Evolutionary conservation across 2,113 vertebrate species (phyloP).

Genomic region (Alethe diademata): DNA sequence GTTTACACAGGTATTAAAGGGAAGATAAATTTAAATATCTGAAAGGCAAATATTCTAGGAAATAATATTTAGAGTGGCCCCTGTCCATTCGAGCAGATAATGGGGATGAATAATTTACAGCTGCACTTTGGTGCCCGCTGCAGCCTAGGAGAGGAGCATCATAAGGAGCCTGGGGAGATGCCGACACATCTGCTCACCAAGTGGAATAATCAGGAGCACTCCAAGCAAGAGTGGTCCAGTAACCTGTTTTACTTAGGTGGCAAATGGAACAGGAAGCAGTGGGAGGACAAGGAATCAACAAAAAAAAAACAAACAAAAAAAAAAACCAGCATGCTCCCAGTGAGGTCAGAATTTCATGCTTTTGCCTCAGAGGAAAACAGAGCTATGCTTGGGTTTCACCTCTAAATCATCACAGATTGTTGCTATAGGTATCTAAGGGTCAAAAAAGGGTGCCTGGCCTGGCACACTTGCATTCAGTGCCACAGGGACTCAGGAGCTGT

Average conservation of each 20-base stretch:
- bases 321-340: not conserved
- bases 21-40: constrained; percentile 31
- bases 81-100: constrained; percentile 67
- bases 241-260: constrained; percentile 12
- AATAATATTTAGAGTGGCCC: constrained; percentile 48
- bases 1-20: not conserved
- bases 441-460: not conserved
- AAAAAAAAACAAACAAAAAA: not conserved
- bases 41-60: constrained; percentile 58
- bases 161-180: constrained; percentile 82
- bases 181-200: constrained; percentile 75
- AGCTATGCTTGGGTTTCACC: accelerated
- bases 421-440: not conserved
- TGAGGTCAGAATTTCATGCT: not conserved
- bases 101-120: constrained; percentile 81
- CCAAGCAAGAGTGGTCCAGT: constrained; percentile 31
- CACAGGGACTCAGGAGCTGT: accelerated
- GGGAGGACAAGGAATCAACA: not conserved
- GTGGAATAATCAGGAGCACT: constrained; percentile 52
- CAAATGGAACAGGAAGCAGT: not conserved
- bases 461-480: not conserved
- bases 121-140: constrained; percentile 62
- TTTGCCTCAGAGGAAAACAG: not conserved
- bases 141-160: constrained; percentile 72
- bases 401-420: not conserved